phyloP scores from a whole-genome alignment of 2,113 vertebrate genomes.

The Oreochromis niloticus region DNA sequence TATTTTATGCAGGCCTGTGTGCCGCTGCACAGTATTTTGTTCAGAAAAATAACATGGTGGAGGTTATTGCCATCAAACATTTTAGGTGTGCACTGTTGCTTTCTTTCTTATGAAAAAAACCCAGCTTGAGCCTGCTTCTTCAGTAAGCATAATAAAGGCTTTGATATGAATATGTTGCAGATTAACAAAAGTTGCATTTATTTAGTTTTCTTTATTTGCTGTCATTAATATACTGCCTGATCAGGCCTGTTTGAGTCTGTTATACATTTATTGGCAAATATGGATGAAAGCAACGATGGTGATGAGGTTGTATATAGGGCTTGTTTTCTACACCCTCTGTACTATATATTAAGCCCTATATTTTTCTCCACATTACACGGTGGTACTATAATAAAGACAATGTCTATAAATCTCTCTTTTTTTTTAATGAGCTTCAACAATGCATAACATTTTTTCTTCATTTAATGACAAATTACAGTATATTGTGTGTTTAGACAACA shows the following conservation, averaged over 20 bases:
- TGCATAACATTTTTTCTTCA: not conserved
- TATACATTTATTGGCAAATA: not conserved
- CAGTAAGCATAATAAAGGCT: not conserved
- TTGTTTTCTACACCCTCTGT: not conserved
- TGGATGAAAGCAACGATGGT: not conserved
- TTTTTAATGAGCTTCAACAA: not conserved
- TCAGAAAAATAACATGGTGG: not conserved
- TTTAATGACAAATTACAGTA: conserved; percentile 18
- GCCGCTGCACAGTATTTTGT: not conserved
- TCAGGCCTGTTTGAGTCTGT: not conserved
- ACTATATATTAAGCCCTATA: not conserved
- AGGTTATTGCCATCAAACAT: not conserved
- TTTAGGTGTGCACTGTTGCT: not conserved
- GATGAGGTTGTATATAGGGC: not conserved
- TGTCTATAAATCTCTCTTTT: not conserved
- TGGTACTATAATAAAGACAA: conserved; percentile 25
- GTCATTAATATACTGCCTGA: conserved; percentile 4
- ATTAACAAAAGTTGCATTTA: not conserved
- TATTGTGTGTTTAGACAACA: not conserved
- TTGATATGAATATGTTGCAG: not conserved
- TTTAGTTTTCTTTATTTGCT: not conserved
- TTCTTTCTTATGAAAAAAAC: not conserved
- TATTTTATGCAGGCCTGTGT: not conserved
- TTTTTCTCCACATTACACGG: not conserved
- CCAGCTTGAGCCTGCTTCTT: not conserved